Base-by-base conservation (phyloP, 2,797 vertebrate genomes). In the Jordanella pulchra region DNA sequence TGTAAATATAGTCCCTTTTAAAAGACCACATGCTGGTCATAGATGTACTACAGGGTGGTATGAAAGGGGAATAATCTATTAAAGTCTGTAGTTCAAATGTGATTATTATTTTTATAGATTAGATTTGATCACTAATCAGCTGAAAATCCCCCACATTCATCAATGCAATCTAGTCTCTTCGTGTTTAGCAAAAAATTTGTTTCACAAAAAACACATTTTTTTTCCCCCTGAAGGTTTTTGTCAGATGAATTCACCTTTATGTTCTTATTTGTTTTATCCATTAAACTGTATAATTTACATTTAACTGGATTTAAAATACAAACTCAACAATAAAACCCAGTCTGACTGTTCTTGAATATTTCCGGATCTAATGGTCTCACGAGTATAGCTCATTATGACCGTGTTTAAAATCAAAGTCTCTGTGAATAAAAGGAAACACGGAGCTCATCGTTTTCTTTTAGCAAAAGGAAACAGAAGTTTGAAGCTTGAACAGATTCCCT, bases 371-470 rank as follows among this genome's bases (percentile, higher is more conserved):
- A 51, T 42, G 4, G 12, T 53, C 56, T 53, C 23, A 64, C 17
- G 35, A 44, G 13, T 64, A 44, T 25, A 15, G 15, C 13, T 3
- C n/a, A 21, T 15, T 42, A 35, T 64, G n/a, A 23, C n/a, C 9
- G n/a, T 15, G 35, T 42, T 39, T 42, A 0, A 42, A 76, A 73
- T 61, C 11, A 21, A 42, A 18, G 58, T 7, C 60, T 30, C 12
- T 77, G 10, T 60, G 21, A 76, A 69, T 56, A 70, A 67, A 77
- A 76, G 58, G 53, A 47, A 54, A 17, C 55, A 21, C 47, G 18
- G 4, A 11, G 28, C 42, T 23, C 55, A 27, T 53, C 56, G 11
- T 25, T 30, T 69, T 48, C 21, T 67, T 76, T 27, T 71, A 28
- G 30, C 32, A 12, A 66, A 56, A 6, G 51, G 67, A 55, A 48